Percentiles rank a stretch among this genome's conserved stretches.
Conservation (phyloP, 2,113 vertebrate genomes). For the Prietella phreatophila region DNA sequence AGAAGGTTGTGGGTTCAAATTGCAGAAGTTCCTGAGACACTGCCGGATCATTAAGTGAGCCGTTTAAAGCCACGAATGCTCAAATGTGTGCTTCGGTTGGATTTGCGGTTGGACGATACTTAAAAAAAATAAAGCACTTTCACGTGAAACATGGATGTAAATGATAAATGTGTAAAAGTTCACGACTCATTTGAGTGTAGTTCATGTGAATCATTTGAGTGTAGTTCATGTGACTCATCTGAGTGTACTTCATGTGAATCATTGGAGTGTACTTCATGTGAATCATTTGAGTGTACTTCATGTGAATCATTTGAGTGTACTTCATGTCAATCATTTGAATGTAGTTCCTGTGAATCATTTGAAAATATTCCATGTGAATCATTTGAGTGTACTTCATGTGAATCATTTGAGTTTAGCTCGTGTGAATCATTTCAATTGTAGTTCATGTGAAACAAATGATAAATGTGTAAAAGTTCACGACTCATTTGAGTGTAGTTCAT, state of each 20-base stretch:
- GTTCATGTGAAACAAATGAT: too few species aligned
- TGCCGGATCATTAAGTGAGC: neutral
- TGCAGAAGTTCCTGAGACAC: neutral
- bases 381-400: neutral
- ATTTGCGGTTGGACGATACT: neutral
- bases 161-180: too few species aligned
- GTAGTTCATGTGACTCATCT: neutral
- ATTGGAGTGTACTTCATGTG: neutral
- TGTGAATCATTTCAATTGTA: neutral
- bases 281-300: too few species aligned
- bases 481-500: neutral
- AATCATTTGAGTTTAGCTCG: neutral
- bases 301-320: neutral
- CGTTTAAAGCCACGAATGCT: neutral
- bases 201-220: too few species aligned
- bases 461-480: too few species aligned
- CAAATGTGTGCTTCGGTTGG: neutral
- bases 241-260: neutral
- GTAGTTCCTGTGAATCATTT: neutral
- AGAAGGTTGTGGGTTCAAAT: neutral
- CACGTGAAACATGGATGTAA: neutral
- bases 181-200: neutral
- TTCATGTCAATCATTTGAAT: neutral
- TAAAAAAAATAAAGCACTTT: neutral
- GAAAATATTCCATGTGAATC: neutral